Conservation (phyloP, 2,113 vertebrate genomes). For the Gallinago media region DNA sequence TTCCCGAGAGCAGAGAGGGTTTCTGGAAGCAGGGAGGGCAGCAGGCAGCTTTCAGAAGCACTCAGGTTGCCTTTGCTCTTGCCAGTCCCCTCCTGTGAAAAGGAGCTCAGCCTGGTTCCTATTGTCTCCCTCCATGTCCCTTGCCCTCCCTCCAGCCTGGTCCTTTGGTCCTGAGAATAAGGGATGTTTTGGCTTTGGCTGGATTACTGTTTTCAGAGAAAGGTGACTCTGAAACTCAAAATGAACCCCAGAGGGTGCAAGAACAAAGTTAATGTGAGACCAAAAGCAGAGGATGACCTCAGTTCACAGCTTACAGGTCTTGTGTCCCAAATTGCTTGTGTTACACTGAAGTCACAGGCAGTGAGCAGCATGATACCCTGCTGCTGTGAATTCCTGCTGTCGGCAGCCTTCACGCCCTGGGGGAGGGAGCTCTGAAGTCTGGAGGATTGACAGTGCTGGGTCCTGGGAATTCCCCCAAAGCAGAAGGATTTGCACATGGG, state of each 20-base stretch:
- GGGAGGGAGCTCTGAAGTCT: neutral
- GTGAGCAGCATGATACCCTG: neutral
- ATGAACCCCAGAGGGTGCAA: neutral
- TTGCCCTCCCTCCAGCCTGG: neutral
- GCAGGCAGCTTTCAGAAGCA: neutral
- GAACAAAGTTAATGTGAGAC: neutral
- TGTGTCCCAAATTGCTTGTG: rapidly evolving
- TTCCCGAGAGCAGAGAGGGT: neutral
- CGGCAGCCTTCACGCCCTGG: neutral
- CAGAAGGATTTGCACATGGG: neutral
- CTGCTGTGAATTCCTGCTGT: neutral
- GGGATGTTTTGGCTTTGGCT: neutral
- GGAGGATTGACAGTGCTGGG: neutral
- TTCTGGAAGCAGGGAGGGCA: neutral
- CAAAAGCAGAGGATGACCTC: neutral
- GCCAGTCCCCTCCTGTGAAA: rapidly evolving
- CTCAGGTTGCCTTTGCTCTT: neutral
- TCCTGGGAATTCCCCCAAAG: neutral
- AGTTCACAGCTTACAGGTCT: rapidly evolving
- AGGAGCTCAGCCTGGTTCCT: neutral
- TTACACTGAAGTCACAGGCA: neutral
- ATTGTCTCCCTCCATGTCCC: neutral
- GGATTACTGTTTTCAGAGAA: neutral
- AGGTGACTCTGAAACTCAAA: neutral
- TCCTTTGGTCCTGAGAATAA: rapidly evolving